A percentile compares a stretch with the other conserved stretches of the same genome.
Conservation (phyloP, 1,140 invertebrate genomes). For the Bombus waltoni region DNA sequence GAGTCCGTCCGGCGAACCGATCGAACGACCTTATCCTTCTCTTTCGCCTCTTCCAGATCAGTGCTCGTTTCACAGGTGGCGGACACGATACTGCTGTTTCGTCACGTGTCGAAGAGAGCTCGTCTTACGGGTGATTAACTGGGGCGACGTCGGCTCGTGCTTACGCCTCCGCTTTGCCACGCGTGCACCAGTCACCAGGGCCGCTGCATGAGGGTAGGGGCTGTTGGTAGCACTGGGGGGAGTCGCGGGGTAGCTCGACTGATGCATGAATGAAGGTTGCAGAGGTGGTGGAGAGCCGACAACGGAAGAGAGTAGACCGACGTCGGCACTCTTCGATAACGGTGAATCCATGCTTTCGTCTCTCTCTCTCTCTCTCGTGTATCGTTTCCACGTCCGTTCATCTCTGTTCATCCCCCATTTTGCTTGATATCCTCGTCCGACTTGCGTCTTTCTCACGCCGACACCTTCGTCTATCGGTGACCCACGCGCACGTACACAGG, state of each 20-base stretch:
- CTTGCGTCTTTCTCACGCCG: not conserved
- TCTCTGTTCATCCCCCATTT: not conserved
- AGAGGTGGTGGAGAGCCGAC: conserved; percentile 57
- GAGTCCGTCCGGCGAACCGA: conserved; percentile 41
- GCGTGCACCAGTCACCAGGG: conserved; percentile 61
- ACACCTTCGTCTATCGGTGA: conserved; percentile 12
- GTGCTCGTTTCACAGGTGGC: conserved; percentile 60
- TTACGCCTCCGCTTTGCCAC: conserved; percentile 71
- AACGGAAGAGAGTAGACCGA: conserved; percentile 39
- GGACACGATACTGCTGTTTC: conserved; percentile 53
- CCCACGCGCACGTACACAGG: conserved; percentile 33
- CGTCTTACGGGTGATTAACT: conserved; percentile 60
- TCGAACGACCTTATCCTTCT: conserved; percentile 65
- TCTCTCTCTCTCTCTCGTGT: not conserved
- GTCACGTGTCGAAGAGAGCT: conserved; percentile 65
- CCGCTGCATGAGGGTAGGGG: conserved; percentile 9
- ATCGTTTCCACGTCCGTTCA: not conserved
- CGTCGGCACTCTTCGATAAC: conserved; percentile 15
- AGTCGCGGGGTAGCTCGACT: conserved; percentile 50
- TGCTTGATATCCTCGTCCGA: not conserved
- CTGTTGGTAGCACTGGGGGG: not conserved
- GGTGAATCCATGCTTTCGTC: conserved; percentile 15
- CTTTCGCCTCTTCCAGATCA: conserved; percentile 59
- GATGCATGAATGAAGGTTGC: conserved; percentile 68
- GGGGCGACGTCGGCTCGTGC: conserved; percentile 59